Percentiles rank a stretch among this genome's conserved stretches.
phyloP scores from a whole-genome alignment of 2,113 vertebrate genomes.

The Paedocypris sp. region DNA sequence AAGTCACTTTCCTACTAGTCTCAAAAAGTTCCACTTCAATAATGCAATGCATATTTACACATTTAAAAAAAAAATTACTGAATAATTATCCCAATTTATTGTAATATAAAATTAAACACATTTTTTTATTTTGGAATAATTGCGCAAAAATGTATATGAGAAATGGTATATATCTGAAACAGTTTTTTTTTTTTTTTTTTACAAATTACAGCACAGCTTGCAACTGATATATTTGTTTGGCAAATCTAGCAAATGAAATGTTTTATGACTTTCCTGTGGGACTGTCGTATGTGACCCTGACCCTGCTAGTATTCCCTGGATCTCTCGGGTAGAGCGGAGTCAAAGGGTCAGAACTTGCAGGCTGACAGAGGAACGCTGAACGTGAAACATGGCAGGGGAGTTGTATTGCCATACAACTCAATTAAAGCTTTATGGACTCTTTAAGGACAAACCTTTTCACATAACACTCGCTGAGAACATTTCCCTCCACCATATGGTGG shows the following conservation, averaged over 20 bases:
- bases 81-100: too few species aligned
- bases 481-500: conserved; percentile 13
- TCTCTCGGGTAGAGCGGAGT: conserved; percentile 15
- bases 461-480: conserved; percentile 72
- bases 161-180: conserved; percentile 6
- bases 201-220: conserved; percentile 9
- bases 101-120: too few species aligned
- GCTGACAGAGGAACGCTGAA: conserved; percentile 43
- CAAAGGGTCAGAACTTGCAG: not conserved
- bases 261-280: conserved; percentile 56
- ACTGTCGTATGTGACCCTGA: conserved; percentile 41
- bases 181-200: too few species aligned
- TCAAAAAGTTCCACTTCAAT: too few species aligned
- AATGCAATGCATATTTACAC: too few species aligned
- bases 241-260: conserved; percentile 58
- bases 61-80: too few species aligned
- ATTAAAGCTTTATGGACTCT: conserved; percentile 89
- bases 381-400: conserved; percentile 74
- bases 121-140: too few species aligned
- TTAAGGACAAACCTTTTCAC: conserved; percentile 92
- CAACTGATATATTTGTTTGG: conserved; percentile 25
- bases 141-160: too few species aligned
- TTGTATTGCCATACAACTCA: conserved; percentile 84
- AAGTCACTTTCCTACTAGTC: too few species aligned
- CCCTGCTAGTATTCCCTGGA: conserved; percentile 33